phyloP scores from a whole-genome alignment of 2,797 vertebrate genomes.

The Lithobates pipiens region DNA sequence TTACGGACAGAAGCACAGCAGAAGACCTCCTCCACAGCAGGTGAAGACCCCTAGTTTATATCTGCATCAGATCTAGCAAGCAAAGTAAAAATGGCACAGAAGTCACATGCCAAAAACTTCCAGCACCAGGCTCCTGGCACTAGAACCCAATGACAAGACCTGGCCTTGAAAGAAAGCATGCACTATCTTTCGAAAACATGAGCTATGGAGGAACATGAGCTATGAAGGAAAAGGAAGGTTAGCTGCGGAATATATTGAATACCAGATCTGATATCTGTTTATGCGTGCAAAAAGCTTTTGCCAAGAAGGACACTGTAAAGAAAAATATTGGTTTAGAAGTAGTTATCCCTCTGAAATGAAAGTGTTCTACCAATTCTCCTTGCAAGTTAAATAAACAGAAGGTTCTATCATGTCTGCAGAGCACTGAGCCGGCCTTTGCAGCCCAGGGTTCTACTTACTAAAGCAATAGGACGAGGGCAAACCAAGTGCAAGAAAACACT shows the following conservation, averaged over 20 bases:
- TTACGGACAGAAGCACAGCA: too few relatives aligned
- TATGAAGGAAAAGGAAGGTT: constrained; percentile 27
- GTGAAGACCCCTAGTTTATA: too few relatives aligned
- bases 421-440: constrained; percentile 42
- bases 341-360: constrained; percentile 52
- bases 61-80: too few relatives aligned
- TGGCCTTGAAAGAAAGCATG: not conserved
- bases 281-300: constrained; percentile 44
- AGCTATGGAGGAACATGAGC: too few relatives aligned
- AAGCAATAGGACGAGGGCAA: constrained; percentile 47
- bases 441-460: constrained; percentile 44
- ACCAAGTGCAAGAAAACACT: constrained; percentile 55
- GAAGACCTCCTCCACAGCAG: too few relatives aligned
- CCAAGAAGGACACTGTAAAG: constrained; percentile 45
- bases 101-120: too few relatives aligned
- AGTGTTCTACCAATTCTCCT: constrained; percentile 50
- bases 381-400: constrained; percentile 59
- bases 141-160: too few relatives aligned
- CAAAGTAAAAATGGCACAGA: too few relatives aligned
- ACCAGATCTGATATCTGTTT: constrained; percentile 19
- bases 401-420: constrained; percentile 43
- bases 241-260: constrained; percentile 24
- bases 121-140: too few relatives aligned
- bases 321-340: constrained; percentile 55
- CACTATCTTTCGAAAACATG: constrained; percentile 22